Evolutionary conservation across 1,140 invertebrate genomes (phyloP), one percentile per base, ranked within the genome.

Genomic region (Centruroides vittatus): DNA sequence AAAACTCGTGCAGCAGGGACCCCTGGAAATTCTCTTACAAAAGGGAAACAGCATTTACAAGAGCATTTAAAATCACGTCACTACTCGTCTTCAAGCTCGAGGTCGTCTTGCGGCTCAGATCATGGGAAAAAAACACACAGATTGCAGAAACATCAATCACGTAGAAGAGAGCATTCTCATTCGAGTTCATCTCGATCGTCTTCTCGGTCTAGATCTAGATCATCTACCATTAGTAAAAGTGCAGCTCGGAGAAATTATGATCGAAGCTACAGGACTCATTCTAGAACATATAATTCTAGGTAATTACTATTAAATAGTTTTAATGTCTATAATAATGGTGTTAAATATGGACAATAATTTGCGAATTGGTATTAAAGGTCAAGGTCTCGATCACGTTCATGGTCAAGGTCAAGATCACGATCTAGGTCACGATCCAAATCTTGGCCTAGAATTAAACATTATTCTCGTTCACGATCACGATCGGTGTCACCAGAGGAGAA

Each of bases 341-440:
- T 6, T 41, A 41, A 13, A 34, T 51, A 51, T 51, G 12, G 6
- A 13, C 5, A n/a, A 51, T 51, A 34, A 51, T 41, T 41, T 41
- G 41, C 5, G 8, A 41, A 41, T 47, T 48, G 13, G 13, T 46
- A 34, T 62, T 59, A 5, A 48, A 71, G 71, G 50, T 76, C 73
- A 5, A 71, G 71, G 36, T 51, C 65, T 13, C 67, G 71, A 13
- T 72, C 72, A 57, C 68, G 70, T 59, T 75, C 75, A 51, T 63
- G 75, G 61, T 75, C 76, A 23, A 71, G 72, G 60, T 75, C 74
- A 35, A 68, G 71, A 63, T 76, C 76, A 51, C 50, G 65, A 35
- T 62, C 59, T 57, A 58, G 51, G 57, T 50, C 58, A 12, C 48
- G 52, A 5, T 47, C 5, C 11, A 49, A 48, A 47, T 35, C 46